Evolutionary conservation across 2,888 invertebrate species (phyloP), one percentile per base, ranked within the genome.

Genomic region (Lasioglossum morio): DNA sequence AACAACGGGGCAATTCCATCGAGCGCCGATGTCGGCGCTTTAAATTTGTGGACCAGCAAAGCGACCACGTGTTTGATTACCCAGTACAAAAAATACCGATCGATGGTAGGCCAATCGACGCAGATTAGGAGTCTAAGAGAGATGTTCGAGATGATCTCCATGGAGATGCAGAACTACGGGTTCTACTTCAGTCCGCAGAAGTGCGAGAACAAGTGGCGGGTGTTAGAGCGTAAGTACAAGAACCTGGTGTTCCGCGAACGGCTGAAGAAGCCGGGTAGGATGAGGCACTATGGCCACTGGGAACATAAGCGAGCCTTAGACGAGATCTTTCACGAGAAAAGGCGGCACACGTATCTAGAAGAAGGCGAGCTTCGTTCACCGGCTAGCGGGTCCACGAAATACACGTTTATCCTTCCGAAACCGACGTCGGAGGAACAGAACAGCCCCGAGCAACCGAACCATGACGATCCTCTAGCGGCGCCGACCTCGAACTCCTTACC

Each of bases 151-250:
- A 93, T 92, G 79, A 94, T 94, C 69, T 94, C 94, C 0, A n/a
- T 90, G 4, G 94, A 94, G 76, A 94, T 94, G 94, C 91, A 92
- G 53, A 93, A 93, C 43, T 87, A 90, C 27, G 93, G 93, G 1
- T 94, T 92, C 75, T 91, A 87, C 84, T 94, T 94, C 75, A 94
- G 92, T 73, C 90, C 94, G 0, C 94, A 94, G 77, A 94, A 94
- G 69, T 94, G 94, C 79, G 94, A 94, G 78, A 94, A 94, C 84
- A 94, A 94, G 78, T 94, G 94, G 94, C 91, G 94, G 16, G 94
- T 94, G 0, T 82, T 94, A 1, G 94, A 94, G 69, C 92, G 94
- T 16, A 94, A 94, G 66, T 94, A 94, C 82, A 94, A 94, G 81
- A 94, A 94, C 76, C 90, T 94, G 4, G 91, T 93, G 14, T 90